Conservation (phyloP, 2,888 invertebrate species). For the Hypercompe scribonia region DNA sequence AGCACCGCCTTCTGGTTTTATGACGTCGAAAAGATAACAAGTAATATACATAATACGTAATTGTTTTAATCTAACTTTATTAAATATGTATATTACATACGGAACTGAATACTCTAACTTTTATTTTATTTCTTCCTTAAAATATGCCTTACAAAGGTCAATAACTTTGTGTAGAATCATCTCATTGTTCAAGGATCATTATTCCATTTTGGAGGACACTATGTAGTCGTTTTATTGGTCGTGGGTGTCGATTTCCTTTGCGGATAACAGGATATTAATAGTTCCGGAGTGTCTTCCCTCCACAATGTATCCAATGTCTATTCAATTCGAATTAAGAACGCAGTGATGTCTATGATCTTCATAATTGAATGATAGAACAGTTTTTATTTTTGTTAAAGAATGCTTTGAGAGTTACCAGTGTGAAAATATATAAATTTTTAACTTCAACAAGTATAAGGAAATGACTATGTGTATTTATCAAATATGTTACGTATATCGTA, state of each 20-base stretch:
- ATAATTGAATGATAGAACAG: neutral
- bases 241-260: conserved; percentile 17
- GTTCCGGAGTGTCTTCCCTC: conserved; percentile 7
- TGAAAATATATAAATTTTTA: too few species aligned
- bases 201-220: neutral
- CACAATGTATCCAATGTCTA: neutral
- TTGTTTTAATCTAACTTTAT: neutral
- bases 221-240: conserved; percentile 11
- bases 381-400: neutral
- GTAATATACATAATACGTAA: neutral
- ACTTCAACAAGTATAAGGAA: too few species aligned
- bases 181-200: conserved; percentile 10
- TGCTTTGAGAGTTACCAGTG: too few species aligned
- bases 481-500: too few species aligned
- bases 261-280: conserved; percentile 12
- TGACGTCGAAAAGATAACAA: neutral
- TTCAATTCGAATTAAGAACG: neutral
- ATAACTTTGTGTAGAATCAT: neutral
- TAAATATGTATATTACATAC: neutral
- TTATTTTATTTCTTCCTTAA: neutral
- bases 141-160: neutral
- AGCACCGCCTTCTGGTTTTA: neutral
- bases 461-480: too few species aligned
- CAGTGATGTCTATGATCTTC: neutral
- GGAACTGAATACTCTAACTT: neutral